Conservation (phyloP, 2,113 vertebrate species). For the Gambusia holbrooki region DNA sequence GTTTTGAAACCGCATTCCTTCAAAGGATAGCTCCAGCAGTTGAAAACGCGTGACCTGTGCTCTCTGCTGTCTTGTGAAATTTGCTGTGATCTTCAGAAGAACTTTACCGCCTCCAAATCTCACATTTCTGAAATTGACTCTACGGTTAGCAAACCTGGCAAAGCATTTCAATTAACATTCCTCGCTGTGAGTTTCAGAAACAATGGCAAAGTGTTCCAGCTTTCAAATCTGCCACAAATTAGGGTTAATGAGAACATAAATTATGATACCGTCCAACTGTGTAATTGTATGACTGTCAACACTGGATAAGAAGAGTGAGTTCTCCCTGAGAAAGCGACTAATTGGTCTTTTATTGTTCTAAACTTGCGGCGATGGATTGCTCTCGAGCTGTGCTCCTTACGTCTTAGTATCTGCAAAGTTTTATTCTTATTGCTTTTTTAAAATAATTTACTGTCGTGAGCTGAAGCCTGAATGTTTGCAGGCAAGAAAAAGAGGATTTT, state of each 20-base stretch:
- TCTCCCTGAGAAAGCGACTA: not conserved
- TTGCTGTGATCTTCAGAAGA: not conserved
- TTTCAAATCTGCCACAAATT: constrained; percentile 23
- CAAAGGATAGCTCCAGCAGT: too few species aligned
- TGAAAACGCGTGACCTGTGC: not conserved
- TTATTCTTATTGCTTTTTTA: not conserved
- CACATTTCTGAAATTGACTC: constrained; percentile 7
- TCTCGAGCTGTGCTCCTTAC: not conserved
- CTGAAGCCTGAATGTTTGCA: not conserved
- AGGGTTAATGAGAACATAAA: constrained; percentile 28
- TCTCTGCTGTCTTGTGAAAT: not conserved
- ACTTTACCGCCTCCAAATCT: constrained; percentile 1
- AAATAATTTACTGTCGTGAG: not conserved
- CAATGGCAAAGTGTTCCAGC: constrained; percentile 18
- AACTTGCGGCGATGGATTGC: not conserved
- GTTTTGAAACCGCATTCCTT: not conserved
- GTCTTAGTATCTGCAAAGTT: not conserved
- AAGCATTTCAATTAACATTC: constrained; percentile 28
- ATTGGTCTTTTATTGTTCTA: constrained; percentile 19
- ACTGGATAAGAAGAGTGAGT: constrained; percentile 5
- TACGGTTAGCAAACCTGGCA: not conserved
- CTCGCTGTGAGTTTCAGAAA: constrained; percentile 5
- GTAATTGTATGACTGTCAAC: constrained; percentile 13
- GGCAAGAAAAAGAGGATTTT: not conserved
- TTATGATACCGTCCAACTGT: constrained; percentile 17